Conservation (phyloP, 2,888 invertebrate genomes). For the Xestia rhomboidea region DNA sequence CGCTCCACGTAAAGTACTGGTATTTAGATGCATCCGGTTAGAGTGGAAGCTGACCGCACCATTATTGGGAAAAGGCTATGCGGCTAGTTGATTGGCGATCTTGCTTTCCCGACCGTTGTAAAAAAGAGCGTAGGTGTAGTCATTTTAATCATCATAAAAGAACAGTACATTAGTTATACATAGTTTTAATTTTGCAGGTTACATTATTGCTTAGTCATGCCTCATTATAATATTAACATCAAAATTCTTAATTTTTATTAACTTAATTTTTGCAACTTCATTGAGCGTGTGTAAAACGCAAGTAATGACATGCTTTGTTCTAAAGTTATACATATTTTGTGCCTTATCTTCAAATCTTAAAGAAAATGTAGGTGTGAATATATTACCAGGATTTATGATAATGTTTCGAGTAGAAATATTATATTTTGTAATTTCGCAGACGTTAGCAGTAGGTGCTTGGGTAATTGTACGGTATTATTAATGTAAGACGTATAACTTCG, state of each 20-base stretch:
- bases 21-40: no score
- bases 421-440: constrained; percentile 6
- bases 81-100: not conserved
- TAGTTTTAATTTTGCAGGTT: not conserved
- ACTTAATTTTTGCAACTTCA: constrained; percentile 17
- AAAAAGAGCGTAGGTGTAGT: not conserved
- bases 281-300: constrained; percentile 11
- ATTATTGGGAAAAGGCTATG: not conserved
- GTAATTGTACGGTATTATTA: not conserved
- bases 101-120: not conserved
- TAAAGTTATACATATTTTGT: not conserved
- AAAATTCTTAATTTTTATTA: not conserved
- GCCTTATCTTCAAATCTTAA: not conserved
- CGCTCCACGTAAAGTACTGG: no score
- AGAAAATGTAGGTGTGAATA: constrained; percentile 2
- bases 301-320: constrained; percentile 7
- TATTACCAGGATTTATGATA: not conserved
- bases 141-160: not conserved
- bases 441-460: not conserved
- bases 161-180: not conserved
- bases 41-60: not conserved
- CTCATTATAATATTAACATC: not conserved
- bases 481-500: not conserved
- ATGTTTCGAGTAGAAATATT: not conserved
- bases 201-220: constrained; percentile 1